phyloP scores from a whole-genome alignment of 1,140 invertebrate species.

The Halesus radiatus region DNA sequence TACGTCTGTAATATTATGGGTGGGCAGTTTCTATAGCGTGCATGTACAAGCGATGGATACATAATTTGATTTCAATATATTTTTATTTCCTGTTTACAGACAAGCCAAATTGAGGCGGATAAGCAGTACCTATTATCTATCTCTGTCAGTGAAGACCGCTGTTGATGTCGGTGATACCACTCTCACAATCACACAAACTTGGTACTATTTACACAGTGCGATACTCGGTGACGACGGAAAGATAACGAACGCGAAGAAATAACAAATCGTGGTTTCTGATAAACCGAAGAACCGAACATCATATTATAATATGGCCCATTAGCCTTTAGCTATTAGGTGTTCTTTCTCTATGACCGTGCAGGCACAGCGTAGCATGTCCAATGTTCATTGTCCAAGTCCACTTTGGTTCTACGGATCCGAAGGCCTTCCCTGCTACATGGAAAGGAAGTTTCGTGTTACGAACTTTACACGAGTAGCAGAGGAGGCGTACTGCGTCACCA shows the following conservation, averaged over 20 bases:
- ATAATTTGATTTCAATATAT: no score
- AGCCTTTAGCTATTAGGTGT: neutral
- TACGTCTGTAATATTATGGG: no score
- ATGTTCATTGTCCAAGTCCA: no score
- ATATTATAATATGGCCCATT: neutral
- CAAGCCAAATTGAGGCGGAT: neutral
- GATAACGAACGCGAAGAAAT: constrained; percentile 23
- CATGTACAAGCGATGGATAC: no score
- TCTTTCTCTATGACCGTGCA: neutral
- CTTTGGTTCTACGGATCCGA: neutral
- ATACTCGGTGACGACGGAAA: neutral
- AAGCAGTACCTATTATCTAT: neutral
- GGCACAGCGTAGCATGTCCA: neutral
- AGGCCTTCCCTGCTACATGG: no score
- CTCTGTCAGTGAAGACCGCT: neutral
- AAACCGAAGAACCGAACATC: neutral
- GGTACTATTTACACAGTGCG: neutral
- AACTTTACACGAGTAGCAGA: no score
- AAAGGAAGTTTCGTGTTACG: no score
- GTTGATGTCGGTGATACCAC: neutral
- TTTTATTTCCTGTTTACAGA: no score
- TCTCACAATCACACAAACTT: neutral
- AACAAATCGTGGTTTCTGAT: constrained; percentile 12
- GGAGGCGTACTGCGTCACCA: no score
- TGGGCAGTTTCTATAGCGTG: no score